A percentile compares a stretch with the other conserved stretches of the same genome.
These are phyloP conservation scores for Acrossocheilus wenchowensis DNA, from an alignment of 2,797 vertebrate genomes.

Conservation along the genomic window DNA sequence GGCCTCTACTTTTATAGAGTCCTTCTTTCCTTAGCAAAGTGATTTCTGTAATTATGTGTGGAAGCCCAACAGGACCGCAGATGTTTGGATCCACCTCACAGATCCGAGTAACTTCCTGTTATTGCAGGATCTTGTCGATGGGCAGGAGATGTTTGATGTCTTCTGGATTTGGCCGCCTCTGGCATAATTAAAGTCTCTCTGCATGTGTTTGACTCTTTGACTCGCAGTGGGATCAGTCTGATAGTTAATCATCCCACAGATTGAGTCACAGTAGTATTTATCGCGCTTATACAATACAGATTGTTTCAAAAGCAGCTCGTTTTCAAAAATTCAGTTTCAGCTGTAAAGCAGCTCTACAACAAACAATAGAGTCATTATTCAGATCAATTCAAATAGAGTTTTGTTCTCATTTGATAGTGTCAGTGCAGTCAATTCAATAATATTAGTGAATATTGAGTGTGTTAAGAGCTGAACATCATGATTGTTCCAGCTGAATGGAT, in stretches of 20 bases:
- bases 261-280: neutral
- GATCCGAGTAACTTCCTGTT: slow-evolving; percentile 73
- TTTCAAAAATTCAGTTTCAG: neutral
- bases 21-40: slow-evolving; percentile 65
- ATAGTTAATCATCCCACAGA: neutral
- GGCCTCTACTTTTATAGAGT: slow-evolving; percentile 65
- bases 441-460: neutral
- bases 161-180: slow-evolving; percentile 51
- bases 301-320: neutral
- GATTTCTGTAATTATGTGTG: slow-evolving; percentile 61
- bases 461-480: no score
- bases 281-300: neutral
- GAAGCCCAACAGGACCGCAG: slow-evolving; percentile 64
- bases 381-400: neutral
- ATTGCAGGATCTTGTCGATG: slow-evolving; percentile 67
- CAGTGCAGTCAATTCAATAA: neutral
- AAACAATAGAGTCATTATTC: neutral
- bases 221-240: neutral
- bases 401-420: neutral
- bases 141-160: slow-evolving; percentile 73
- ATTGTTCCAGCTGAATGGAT: neutral
- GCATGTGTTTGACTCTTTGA: slow-evolving; percentile 40
- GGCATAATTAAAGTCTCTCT: slow-evolving; percentile 59
- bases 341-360: neutral
- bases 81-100: slow-evolving; percentile 63